phyloP scores from a whole-genome alignment of 2,113 vertebrate species.

The Hipposideros armiger region DNA sequence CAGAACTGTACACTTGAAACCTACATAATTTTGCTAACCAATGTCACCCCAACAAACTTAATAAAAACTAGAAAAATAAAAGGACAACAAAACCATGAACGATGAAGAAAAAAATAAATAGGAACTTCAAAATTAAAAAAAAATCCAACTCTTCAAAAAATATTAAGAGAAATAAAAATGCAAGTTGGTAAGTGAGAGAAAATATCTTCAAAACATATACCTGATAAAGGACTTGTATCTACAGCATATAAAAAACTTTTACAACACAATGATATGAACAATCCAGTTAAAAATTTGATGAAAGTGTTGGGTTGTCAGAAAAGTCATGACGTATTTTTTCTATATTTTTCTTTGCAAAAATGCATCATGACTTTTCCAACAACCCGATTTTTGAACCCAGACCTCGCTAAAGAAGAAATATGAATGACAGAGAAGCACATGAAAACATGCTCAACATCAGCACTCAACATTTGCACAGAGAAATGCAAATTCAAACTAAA shows the following conservation, averaged over 20 bases:
- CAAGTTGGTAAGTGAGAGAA: not conserved
- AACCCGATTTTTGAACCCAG: not conserved
- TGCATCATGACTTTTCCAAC: too few relatives aligned
- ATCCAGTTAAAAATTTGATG: not conserved
- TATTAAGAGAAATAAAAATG: not conserved
- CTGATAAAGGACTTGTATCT: not conserved
- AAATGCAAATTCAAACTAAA: not conserved
- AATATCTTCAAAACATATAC: not conserved
- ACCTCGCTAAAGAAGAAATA: not conserved
- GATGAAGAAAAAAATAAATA: not conserved
- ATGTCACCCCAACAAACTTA: too few relatives aligned
- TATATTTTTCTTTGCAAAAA: too few relatives aligned
- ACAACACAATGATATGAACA: not conserved
- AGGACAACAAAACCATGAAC: not conserved
- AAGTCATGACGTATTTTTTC: too few relatives aligned
- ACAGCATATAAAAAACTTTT: not conserved
- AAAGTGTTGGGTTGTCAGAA: not conserved
- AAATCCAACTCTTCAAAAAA: not conserved
- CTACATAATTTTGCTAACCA: too few relatives aligned
- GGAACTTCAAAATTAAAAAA: not conserved
- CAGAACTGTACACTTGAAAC: too few relatives aligned
- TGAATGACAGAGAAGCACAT: not conserved
- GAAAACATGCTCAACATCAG: not conserved
- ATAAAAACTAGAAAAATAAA: too few relatives aligned
- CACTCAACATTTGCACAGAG: not conserved